Conservation (phyloP, 2,797 vertebrate species). For the Parauchenoglanis punctatus region DNA sequence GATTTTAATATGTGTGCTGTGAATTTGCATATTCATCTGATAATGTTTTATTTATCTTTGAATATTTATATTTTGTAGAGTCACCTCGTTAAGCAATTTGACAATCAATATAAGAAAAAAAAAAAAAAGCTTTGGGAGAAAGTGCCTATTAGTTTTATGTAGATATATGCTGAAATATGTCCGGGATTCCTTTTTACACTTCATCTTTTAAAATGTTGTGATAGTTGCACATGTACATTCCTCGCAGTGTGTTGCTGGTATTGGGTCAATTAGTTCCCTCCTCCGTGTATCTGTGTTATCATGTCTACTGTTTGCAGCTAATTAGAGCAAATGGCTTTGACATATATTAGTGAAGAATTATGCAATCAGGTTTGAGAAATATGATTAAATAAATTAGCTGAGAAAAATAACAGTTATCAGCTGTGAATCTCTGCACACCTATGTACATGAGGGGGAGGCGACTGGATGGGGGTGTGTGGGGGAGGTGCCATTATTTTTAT, state of each 20-base stretch:
- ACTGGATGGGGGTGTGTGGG: too few relatives aligned
- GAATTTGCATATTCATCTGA: background rate
- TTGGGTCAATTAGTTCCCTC: background rate
- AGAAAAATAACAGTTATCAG: background rate
- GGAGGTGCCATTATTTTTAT: background rate
- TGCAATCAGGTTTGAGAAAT: background rate
- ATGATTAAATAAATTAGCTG: background rate
- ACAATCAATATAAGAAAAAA: background rate
- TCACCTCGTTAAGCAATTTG: background rate
- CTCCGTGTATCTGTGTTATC: background rate
- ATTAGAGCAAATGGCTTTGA: slow-evolving; percentile 9
- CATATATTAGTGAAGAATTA: slow-evolving; percentile 1
- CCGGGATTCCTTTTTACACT: background rate
- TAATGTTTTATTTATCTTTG: background rate
- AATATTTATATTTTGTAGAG: background rate
- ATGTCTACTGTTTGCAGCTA: background rate
- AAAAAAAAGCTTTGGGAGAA: background rate
- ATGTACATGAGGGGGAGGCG: background rate
- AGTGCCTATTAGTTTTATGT: background rate
- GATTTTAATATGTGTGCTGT: background rate
- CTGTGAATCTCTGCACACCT: background rate
- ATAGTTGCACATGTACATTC: too few relatives aligned
- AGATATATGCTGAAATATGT: background rate
- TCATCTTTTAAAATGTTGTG: background rate
- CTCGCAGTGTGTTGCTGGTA: background rate